Base-by-base conservation (phyloP, 64 coral and sea anemone species). In the Trachythela sp. region DNA sequence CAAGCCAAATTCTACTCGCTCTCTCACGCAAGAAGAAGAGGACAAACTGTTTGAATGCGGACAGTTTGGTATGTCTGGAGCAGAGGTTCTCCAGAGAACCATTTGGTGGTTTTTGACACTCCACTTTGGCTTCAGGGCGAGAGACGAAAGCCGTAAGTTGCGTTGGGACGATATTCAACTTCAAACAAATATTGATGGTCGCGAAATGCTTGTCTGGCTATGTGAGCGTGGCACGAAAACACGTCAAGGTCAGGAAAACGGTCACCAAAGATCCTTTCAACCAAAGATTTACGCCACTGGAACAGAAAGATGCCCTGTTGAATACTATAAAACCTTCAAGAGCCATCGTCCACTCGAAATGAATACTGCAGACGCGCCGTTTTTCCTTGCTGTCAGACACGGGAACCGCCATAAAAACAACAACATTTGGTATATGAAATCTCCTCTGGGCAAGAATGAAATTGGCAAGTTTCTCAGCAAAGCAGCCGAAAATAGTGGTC, bases 351-450 rank as follows among this genome's bases (percentile, higher is more conserved):
- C 84, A 11, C 48, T 76, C 27, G 87, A 91, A 87, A 94, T 94
- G 67, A 94, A 91, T 15, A 13, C 76, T 41, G 77, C 87, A 36
- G 49, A 91, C 72, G 27, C 89, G 9, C 86, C 93, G 68, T 94
- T 94, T 45, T 94, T 91, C 48, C 80, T 94, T 29, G 89, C 93
- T 37, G 64, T 94, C 18, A 22, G 77, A 87, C 87, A 95, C 45
- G 77, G 76, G 24, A 11, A 36, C 13, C 29, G 43, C 40, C 42
- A 1, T 5, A 41, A 75, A 24, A 90, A 91, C 17, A 15, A 18
- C 22, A 11, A 77, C 43, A 30, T 90, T 15, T 91, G 89, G 93
- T 94, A 92, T 86, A 95, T 80, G 48, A 92, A 83, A 20, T 83
- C 83, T 6, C 70, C 94, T 10, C 36, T 87, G 0, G 94, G 94